Conservation (phyloP, 2,888 invertebrate genomes). For the Phrixothrix hirtus region DNA sequence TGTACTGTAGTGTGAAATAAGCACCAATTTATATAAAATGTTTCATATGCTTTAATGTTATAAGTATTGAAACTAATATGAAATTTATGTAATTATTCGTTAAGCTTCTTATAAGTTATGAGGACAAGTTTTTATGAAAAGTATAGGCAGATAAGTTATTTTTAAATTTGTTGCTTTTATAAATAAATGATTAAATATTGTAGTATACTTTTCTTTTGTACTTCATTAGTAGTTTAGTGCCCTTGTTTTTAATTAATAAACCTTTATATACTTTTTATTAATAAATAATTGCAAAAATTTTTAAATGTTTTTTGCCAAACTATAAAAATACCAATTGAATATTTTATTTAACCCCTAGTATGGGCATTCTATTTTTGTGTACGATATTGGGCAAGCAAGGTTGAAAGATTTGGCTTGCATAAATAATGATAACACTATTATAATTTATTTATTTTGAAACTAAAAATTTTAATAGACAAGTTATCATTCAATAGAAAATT, state of each 20-base stretch:
- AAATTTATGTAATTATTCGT: constrained; percentile 10
- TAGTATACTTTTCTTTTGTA: neutral
- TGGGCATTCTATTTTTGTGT: too few relatives aligned
- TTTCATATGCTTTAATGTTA: constrained; percentile 22
- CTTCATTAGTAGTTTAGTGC: neutral
- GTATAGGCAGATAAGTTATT: neutral
- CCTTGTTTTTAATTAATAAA: neutral
- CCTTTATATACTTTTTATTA: neutral
- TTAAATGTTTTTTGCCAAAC: too few relatives aligned
- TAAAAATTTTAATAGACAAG: too few relatives aligned
- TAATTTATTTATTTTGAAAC: too few relatives aligned
- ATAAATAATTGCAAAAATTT: neutral
- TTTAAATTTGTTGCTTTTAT: constrained; percentile 7
- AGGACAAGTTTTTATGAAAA: constrained; percentile 3
- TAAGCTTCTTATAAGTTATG: constrained; percentile 11
- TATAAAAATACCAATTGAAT: too few relatives aligned
- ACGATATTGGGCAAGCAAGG: too few relatives aligned
- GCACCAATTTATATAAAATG: constrained; percentile 42
- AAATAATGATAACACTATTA: too few relatives aligned
- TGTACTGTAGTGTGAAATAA: constrained; percentile 47
- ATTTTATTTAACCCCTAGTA: too few relatives aligned
- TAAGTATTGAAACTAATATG: constrained; percentile 10
- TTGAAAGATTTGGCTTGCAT: too few relatives aligned
- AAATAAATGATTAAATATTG: constrained; percentile 5
- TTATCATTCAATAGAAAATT: too few relatives aligned